Conservation (phyloP, 1,140 invertebrate genomes). For the Oryctes rhinoceros region DNA sequence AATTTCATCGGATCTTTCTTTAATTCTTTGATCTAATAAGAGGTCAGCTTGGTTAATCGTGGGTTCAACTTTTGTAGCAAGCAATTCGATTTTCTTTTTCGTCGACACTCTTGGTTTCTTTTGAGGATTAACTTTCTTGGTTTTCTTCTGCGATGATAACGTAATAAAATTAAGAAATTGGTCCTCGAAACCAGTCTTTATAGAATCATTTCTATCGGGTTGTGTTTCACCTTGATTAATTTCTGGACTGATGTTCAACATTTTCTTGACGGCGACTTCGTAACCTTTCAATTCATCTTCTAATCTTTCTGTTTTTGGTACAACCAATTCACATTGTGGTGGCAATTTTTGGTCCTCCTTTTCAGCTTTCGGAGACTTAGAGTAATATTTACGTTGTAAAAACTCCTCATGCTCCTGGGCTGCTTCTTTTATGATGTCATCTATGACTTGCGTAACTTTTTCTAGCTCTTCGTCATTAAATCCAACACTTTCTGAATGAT, state of each 20-base stretch:
- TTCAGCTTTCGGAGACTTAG: neutral
- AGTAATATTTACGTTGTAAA: conserved; percentile 26
- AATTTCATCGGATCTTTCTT: conserved; percentile 20
- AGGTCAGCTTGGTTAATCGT: neutral
- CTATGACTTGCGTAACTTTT: conserved; percentile 47
- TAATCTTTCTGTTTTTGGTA: conserved; percentile 29
- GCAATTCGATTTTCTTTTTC: neutral
- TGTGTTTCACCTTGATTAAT: neutral
- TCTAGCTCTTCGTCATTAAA: conserved; percentile 46
- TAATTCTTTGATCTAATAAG: conserved; percentile 17
- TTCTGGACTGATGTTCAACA: conserved; percentile 12
- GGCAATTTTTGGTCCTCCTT: neutral
- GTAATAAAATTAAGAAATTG: conserved; percentile 38
- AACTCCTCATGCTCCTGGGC: conserved; percentile 53
- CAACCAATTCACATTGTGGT: conserved; percentile 17
- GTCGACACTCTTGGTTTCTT: neutral
- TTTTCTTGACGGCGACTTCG: conserved; percentile 39
- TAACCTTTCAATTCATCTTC: conserved; percentile 31
- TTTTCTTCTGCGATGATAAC: neutral
- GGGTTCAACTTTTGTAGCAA: neutral
- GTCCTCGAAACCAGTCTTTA: conserved; percentile 5
- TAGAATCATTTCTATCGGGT: neutral
- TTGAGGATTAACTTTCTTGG: neutral
- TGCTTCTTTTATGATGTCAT: conserved; percentile 55
- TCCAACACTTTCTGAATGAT: neutral